Percentiles rank a stretch among this genome's conserved stretches.
These are phyloP conservation scores for Spondyliosoma cantharus DNA, from an alignment of 2,797 vertebrate species.

Conservation along the genomic window DNA sequence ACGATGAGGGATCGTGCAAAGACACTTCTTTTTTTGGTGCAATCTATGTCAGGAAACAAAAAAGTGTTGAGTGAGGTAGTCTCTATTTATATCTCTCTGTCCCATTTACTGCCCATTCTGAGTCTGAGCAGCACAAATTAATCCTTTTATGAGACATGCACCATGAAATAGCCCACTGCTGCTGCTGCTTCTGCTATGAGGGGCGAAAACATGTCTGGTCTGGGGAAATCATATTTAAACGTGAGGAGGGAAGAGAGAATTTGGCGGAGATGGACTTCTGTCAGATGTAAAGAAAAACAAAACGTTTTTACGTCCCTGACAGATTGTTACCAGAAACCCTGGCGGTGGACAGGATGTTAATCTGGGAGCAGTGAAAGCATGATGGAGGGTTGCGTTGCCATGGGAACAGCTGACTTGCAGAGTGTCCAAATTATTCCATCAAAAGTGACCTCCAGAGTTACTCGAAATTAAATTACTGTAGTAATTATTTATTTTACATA, in stretches of 20 bases:
- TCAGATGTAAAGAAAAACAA: conserved; percentile 16
- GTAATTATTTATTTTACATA: not conserved
- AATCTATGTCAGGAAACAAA: conserved; percentile 57
- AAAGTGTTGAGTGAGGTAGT: conserved; percentile 66
- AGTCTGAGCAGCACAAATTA: conserved; percentile 77
- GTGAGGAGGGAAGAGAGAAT: not conserved
- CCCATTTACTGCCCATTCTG: conserved; percentile 76
- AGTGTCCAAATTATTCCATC: not conserved
- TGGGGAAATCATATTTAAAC: conserved; percentile 20
- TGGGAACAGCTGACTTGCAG: conserved; percentile 29
- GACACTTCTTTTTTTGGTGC: conserved; percentile 14
- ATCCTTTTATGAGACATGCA: conserved; percentile 78
- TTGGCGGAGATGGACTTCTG: not conserved
- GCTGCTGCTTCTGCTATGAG: conserved; percentile 27
- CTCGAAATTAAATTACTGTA: not conserved
- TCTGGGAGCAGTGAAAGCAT: not conserved
- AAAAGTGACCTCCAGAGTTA: not conserved
- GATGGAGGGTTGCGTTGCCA: conserved; percentile 22
- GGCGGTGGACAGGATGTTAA: not conserved
- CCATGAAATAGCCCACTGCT: conserved; percentile 75
- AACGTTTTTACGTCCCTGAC: not conserved
- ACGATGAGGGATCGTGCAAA: not conserved
- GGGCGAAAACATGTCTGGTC: conserved; percentile 34
- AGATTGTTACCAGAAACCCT: not conserved
- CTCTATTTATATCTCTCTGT: conserved; percentile 78